phyloP scores from a whole-genome alignment of 2,888 invertebrate species.

The Drymonia ruficornis region DNA sequence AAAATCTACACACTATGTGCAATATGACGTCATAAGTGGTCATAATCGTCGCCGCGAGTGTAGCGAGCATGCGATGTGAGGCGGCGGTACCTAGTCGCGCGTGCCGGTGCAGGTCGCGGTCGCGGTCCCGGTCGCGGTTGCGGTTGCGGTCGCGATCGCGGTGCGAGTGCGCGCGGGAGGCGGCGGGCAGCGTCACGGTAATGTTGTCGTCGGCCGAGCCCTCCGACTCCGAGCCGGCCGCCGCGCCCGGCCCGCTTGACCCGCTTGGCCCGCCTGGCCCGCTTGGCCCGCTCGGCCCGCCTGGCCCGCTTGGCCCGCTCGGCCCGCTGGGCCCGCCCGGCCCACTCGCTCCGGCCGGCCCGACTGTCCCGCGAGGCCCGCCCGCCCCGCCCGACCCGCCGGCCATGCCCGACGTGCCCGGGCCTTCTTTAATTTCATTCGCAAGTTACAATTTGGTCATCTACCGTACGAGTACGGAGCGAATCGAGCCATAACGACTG shows the following conservation, averaged over 20 bases:
- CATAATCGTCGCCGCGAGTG: neutral
- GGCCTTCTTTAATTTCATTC: slow-evolving; percentile 36
- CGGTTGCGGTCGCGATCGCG: slow-evolving; percentile 27
- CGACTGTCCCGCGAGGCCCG: slow-evolving; percentile 13
- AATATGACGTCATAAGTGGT: no score
- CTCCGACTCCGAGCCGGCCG: slow-evolving; percentile 75
- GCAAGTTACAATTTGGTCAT: neutral
- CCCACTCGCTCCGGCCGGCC: neutral
- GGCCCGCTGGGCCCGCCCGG: neutral
- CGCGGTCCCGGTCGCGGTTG: slow-evolving; percentile 21
- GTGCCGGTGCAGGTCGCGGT: slow-evolving; percentile 46
- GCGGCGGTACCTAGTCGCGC: slow-evolving; percentile 57
- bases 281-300: slow-evolving; percentile 8
- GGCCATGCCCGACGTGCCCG: slow-evolving; percentile 8
- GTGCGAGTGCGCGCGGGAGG: slow-evolving; percentile 33
- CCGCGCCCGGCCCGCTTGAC: slow-evolving; percentile 20
- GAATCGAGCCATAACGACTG: neutral
- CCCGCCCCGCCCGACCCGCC: slow-evolving; percentile 8
- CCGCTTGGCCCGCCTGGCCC: neutral
- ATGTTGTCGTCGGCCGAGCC: slow-evolving; percentile 85
- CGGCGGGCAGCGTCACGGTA: slow-evolving; percentile 83
- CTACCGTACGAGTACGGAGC: neutral
- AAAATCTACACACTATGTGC: neutral
- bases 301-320: slow-evolving; percentile 11
- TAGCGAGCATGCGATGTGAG: slow-evolving; percentile 1